Percentiles rank a stretch among this genome's conserved stretches.
Conservation (phyloP, 2,888 invertebrate species). For the Drosophila siamana region DNA sequence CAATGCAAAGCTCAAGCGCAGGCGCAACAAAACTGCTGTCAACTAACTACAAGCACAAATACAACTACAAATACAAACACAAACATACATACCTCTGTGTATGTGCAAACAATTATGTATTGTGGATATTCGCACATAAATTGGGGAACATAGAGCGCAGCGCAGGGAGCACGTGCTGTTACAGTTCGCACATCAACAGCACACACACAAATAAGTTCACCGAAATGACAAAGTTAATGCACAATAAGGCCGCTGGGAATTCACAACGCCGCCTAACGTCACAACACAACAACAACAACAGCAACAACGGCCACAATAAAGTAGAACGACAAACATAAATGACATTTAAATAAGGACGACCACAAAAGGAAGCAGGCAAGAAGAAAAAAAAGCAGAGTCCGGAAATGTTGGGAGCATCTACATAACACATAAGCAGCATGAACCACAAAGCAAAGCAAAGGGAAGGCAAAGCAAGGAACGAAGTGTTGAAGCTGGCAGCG, state of each 20-base stretch:
- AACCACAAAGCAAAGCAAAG: neutral
- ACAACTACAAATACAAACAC: too few species aligned
- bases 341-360: constrained; percentile 65
- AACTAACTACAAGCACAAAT: neutral
- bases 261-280: constrained; percentile 23
- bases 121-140: constrained; percentile 3
- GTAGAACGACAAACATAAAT: constrained; percentile 63
- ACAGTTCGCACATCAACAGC: constrained; percentile 18
- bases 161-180: constrained; percentile 4
- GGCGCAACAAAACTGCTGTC: constrained; percentile 15
- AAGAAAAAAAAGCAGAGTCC: constrained; percentile 20
- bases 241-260: constrained; percentile 54
- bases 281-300: constrained; percentile 24
- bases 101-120: neutral
- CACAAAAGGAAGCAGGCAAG: constrained; percentile 6
- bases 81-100: neutral
- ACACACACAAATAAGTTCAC: constrained; percentile 23
- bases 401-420: constrained; percentile 50
- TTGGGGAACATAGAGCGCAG: neutral
- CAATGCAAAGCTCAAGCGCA: constrained; percentile 9
- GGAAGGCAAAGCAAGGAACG: constrained; percentile 8
- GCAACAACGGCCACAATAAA: constrained; percentile 38
- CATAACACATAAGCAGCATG: constrained; percentile 11
- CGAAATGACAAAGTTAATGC: constrained; percentile 41
- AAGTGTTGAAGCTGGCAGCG: constrained; percentile 33